phyloP scores from a whole-genome alignment of 1,140 invertebrate genomes.

The Drosophila kohkoa region DNA sequence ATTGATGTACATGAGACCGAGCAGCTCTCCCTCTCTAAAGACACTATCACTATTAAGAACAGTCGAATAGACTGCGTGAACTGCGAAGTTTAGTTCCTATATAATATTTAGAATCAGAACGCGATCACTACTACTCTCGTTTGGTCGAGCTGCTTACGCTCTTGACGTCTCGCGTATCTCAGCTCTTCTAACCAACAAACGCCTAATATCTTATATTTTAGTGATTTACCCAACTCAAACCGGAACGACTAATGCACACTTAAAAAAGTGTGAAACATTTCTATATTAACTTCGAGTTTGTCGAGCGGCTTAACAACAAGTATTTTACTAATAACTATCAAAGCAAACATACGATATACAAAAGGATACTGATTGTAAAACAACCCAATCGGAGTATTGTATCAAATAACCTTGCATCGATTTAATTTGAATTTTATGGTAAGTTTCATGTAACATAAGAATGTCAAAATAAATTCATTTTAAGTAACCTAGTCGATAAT shows the following conservation, averaged over 20 bases:
- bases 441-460: slow-evolving; percentile 23
- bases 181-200: slow-evolving; percentile 43
- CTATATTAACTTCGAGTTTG: slow-evolving; percentile 63
- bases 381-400: slow-evolving; percentile 10
- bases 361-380: slow-evolving; percentile 6
- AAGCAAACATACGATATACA: not conserved
- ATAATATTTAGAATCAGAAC: slow-evolving; percentile 47
- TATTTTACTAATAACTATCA: slow-evolving; percentile 40
- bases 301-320: slow-evolving; percentile 57
- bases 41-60: slow-evolving; percentile 33
- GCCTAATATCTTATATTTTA: slow-evolving; percentile 24
- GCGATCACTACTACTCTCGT: slow-evolving; percentile 31
- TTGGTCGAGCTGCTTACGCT: slow-evolving; percentile 21
- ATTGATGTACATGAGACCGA: not conserved
- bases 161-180: slow-evolving; percentile 28
- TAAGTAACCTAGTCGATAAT: no score
- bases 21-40: not conserved
- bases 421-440: slow-evolving; percentile 60
- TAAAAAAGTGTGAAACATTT: slow-evolving; percentile 45
- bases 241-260: slow-evolving; percentile 49
- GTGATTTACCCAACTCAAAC: slow-evolving; percentile 48
- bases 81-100: slow-evolving; percentile 31
- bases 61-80: slow-evolving; percentile 32
- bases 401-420: slow-evolving; percentile 32
- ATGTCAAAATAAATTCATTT: no score